A percentile compares a stretch with the other conserved stretches of the same genome.
Conservation (phyloP, 2,888 invertebrate genomes). For the Andrena marginata region DNA sequence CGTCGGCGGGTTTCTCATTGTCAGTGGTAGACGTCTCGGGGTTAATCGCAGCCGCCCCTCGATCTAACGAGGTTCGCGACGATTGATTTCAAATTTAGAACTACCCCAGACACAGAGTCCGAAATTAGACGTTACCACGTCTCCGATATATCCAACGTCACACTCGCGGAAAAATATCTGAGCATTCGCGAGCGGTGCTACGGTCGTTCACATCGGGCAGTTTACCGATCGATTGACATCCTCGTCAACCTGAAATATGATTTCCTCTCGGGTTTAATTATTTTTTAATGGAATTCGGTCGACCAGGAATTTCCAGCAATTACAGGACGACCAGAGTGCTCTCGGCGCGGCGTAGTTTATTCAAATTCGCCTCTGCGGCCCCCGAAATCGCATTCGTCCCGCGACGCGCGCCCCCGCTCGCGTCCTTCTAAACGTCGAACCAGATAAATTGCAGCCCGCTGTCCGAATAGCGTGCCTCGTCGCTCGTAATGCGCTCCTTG, state of each 20-base stretch:
- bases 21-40: constrained; percentile 20
- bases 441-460: constrained; percentile 34
- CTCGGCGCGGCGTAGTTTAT: background rate
- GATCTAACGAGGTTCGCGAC: background rate
- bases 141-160: too few species aligned
- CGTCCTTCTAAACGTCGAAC: constrained; percentile 38
- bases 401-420: background rate
- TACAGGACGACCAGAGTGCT: background rate
- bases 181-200: constrained; percentile 1
- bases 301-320: background rate
- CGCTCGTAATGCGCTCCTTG: constrained; percentile 16
- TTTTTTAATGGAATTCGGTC: background rate
- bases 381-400: background rate
- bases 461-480: constrained; percentile 19
- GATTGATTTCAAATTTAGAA: too few species aligned
- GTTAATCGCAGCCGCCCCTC: background rate
- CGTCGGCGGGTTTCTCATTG: constrained; percentile 59
- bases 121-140: background rate
- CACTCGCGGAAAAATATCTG: background rate
- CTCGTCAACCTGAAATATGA: background rate
- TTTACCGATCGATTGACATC: constrained; percentile 24
- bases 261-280: constrained; percentile 10
- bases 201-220: constrained; percentile 4
- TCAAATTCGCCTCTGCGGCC: constrained; percentile 21
- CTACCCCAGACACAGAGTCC: too few species aligned